These are phyloP conservation scores for Galago senegalensis DNA, from an alignment of 2,797 vertebrate genomes.

Conservation along the genomic window DNA sequence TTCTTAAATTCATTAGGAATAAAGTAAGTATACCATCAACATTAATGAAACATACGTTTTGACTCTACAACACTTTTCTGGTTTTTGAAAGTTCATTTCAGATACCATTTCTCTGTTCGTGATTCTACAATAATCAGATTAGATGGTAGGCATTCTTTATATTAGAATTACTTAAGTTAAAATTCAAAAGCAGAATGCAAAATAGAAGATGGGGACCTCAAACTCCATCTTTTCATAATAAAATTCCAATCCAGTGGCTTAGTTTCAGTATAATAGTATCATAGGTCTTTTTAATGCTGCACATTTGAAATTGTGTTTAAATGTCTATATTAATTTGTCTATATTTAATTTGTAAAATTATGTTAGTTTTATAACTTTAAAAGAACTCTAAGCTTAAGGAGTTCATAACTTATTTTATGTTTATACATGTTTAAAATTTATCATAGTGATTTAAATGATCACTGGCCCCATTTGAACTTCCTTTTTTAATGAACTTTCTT, in stretches of 20 bases:
- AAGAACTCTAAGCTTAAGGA: conserved; percentile 38
- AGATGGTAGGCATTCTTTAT: neutral
- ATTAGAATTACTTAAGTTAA: conserved; percentile 40
- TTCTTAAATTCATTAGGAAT: neutral
- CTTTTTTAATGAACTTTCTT: neutral
- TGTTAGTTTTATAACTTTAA: neutral
- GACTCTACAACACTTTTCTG: neutral
- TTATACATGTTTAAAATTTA: neutral
- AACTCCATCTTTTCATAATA: conserved; percentile 45
- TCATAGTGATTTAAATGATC: neutral
- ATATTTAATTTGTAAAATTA: conserved; percentile 33
- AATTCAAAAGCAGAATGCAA: conserved; percentile 40
- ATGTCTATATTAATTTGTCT: neutral
- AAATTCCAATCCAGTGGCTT: conserved; percentile 21
- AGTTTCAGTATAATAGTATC: neutral
- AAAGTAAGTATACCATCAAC: neutral
- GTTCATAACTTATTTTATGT: neutral
- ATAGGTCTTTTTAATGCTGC: neutral
- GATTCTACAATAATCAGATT: conserved; percentile 30
- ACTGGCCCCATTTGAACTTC: neutral
- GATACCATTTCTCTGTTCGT: conserved; percentile 2
- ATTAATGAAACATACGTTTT: conserved; percentile 31
- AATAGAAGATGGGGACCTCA: neutral
- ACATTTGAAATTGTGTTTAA: conserved; percentile 16
- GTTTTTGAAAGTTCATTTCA: conserved; percentile 49